Evolutionary conservation across 2,113 vertebrate species (phyloP), one percentile per base, ranked within the genome.

Genomic region (Haplotaxodon microlepis): DNA sequence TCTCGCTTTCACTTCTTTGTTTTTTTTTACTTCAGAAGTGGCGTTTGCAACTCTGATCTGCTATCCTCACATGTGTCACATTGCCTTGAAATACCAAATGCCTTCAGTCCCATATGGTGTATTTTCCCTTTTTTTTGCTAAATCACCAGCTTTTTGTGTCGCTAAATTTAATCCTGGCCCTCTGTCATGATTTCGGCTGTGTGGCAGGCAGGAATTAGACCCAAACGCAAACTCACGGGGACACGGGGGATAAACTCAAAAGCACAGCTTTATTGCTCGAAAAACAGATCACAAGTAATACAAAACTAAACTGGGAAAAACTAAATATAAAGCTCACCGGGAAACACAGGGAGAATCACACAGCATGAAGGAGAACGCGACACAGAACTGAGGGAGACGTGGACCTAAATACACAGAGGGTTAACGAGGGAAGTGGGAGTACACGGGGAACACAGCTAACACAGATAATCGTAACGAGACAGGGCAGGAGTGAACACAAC

Each of bases 151-250:
- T 29, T 27, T 40, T 21, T 51, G 27, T 6, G 76, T 87, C 53
- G 5, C 87, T 80, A 38, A 84, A 87, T 89, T 34, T 85, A 84
- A 88, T 84, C 50, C 10, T 9, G 9, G 50, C 13, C 38, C 51
- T 38, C 51, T 53, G n/a, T 21, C 9, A 21, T 11, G 51, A 54
- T 54, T 54, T 54, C 3, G 5, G 9, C 51, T 54, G 9, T 11
- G n/a, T 21, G 51, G 51, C 9, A 21, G 6, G 9, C 9, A 54
- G 51, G 51, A 21, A 54, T 54, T 54, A 6, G 51, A 54, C 51
- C n/a, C n/a, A 21, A 54, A 21, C 51, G 1, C n/a, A 54, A 11
- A 54, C 9, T 54, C 51, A 53, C 5, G 0, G 19, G 3, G 51
- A 53, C 50, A 53, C 19, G 9, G n/a, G 51, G n/a, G 51, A 54